Percentiles rank a stretch among this genome's conserved stretches.
phyloP scores from a whole-genome alignment of 1,140 invertebrate species.

The Lepidurus packardi region DNA sequence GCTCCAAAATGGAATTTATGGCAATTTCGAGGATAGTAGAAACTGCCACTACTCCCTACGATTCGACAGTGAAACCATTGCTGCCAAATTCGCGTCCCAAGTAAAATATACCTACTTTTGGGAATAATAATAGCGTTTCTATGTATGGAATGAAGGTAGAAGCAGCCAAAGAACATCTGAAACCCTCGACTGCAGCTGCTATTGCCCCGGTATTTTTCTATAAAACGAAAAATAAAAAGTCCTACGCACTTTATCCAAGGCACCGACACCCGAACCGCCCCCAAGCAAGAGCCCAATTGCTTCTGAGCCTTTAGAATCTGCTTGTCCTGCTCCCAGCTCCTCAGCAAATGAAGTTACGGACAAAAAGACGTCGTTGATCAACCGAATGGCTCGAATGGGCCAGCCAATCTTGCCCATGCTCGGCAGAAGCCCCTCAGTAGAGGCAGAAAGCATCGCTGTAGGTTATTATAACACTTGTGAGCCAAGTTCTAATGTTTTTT shows the following conservation, averaged over 20 bases:
- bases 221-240: conserved; percentile 2
- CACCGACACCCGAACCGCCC: background rate
- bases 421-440: background rate
- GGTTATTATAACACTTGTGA: background rate
- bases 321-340: background rate
- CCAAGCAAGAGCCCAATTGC: background rate
- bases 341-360: background rate
- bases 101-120: background rate
- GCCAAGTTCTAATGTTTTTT: too few species aligned
- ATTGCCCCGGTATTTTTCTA: conserved; percentile 6
- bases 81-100: background rate
- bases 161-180: background rate
- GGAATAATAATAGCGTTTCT: too few species aligned
- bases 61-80: background rate
- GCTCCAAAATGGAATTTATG: background rate
- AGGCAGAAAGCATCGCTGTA: background rate
- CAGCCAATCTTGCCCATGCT: conserved; percentile 30
- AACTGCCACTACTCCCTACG: background rate
- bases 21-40: background rate
- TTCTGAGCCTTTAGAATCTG: background rate
- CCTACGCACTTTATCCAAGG: background rate
- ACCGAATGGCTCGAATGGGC: conserved; percentile 30
- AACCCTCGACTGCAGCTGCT: background rate
- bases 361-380: background rate
- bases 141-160: too few species aligned